Percentiles rank a stretch among this genome's conserved stretches.
phyloP scores from a whole-genome alignment of 2,797 vertebrate species.

The Falco biarmicus region DNA sequence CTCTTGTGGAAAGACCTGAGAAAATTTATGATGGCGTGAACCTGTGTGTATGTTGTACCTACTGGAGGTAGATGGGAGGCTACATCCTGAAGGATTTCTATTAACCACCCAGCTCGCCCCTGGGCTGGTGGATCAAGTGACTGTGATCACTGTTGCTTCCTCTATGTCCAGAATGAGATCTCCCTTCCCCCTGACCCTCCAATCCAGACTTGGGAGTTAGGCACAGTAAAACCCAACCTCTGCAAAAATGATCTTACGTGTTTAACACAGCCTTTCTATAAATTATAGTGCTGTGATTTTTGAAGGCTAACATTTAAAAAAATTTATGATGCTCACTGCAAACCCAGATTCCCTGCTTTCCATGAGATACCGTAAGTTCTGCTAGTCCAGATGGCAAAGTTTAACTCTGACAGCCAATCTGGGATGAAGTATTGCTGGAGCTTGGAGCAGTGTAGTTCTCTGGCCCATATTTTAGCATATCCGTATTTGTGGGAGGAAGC shows the following conservation, averaged over 20 bases:
- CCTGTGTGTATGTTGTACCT: neutral
- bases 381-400: conserved; percentile 38
- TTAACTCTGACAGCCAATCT: conserved; percentile 25
- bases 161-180: neutral
- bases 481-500: neutral
- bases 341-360: neutral
- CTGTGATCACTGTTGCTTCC: neutral
- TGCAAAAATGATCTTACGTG: neutral
- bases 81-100: neutral
- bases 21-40: neutral
- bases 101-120: neutral
- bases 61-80: neutral
- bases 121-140: neutral
- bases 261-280: neutral
- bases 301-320: neutral
- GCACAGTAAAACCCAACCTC: neutral
- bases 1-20: neutral
- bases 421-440: neutral
- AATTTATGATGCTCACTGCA: neutral
- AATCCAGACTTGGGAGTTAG: neutral
- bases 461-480: conserved; percentile 1
- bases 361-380: neutral
- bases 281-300: neutral
- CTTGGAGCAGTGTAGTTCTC: neutral
- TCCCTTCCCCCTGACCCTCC: neutral